phyloP scores from a whole-genome alignment of 2,888 invertebrate species.

The Axea sp. region DNA sequence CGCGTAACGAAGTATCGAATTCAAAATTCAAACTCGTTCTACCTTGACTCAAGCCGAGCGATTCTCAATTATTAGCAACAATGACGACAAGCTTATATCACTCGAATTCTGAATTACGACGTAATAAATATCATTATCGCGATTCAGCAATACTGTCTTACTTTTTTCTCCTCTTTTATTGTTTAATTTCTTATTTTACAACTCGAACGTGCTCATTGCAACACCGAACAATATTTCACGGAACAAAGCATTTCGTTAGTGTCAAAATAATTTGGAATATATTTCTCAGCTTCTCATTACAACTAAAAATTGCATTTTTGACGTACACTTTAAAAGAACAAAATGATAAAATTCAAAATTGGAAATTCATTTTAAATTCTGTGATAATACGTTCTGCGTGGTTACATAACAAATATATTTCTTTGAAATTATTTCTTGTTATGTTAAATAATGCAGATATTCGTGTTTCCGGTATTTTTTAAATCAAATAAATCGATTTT shows the following conservation, averaged over 20 bases:
- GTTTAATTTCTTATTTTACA: slow-evolving; percentile 52
- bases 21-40: slow-evolving; percentile 65
- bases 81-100: slow-evolving; percentile 58
- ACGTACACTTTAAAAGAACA: slow-evolving; percentile 12
- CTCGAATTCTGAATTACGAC: slow-evolving; percentile 61
- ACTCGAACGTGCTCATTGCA: slow-evolving; percentile 51
- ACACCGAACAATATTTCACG: slow-evolving; percentile 44
- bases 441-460: too few relatives aligned
- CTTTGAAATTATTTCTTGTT: too few relatives aligned
- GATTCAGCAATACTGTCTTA: slow-evolving; percentile 32
- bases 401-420: too few relatives aligned
- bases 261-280: slow-evolving; percentile 26
- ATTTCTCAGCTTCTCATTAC: slow-evolving; percentile 25
- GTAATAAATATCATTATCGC: slow-evolving; percentile 61
- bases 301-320: slow-evolving; percentile 14
- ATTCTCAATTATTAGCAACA: slow-evolving; percentile 62
- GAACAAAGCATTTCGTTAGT: slow-evolving; percentile 37
- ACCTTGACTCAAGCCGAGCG: slow-evolving; percentile 33
- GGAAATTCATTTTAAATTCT: too few relatives aligned
- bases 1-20: slow-evolving; percentile 64
- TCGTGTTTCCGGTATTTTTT: too few relatives aligned
- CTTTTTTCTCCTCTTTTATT: slow-evolving; percentile 45
- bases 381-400: too few relatives aligned
- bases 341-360: slow-evolving; percentile 7
- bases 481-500: too few relatives aligned